These are phyloP conservation scores for Pharmacophagus antenor DNA, from an alignment of 2,888 invertebrate genomes.

Conservation along the genomic window DNA sequence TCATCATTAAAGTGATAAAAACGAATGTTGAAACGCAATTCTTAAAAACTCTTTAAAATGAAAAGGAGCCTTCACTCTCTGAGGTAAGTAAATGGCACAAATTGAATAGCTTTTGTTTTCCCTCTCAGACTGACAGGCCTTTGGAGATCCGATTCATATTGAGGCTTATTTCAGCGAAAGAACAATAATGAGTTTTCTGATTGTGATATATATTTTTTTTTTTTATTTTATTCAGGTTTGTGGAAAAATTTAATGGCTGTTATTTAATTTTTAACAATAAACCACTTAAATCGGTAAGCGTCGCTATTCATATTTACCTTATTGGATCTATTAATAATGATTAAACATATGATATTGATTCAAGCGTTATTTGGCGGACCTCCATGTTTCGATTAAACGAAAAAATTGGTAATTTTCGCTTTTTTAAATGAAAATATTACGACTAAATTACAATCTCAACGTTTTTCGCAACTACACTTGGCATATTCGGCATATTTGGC, in stretches of 20 bases:
- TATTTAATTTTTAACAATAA: not conserved
- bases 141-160: conserved; percentile 18
- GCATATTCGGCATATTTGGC: too few relatives aligned
- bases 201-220: conserved; percentile 9
- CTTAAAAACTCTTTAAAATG: conserved; percentile 21
- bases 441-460: too few relatives aligned
- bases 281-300: not conserved
- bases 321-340: not conserved
- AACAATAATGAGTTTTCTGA: conserved; percentile 17
- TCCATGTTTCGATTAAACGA: not conserved
- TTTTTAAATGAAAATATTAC: not conserved
- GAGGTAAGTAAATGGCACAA: conserved; percentile 21
- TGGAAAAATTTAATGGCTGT: not conserved
- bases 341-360: not conserved
- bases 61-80: conserved; percentile 16
- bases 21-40: conserved; percentile 2
- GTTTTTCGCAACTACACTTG: too few relatives aligned
- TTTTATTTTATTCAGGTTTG: not conserved
- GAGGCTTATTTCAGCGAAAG: conserved; percentile 7
- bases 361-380: not conserved
- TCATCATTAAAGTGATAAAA: conserved; percentile 7
- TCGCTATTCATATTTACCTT: not conserved
- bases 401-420: too few relatives aligned
- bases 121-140: conserved; percentile 22
- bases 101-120: conserved; percentile 28